phyloP scores from a whole-genome alignment of 1,140 invertebrate species.

The Macrobrachium nipponense region DNA sequence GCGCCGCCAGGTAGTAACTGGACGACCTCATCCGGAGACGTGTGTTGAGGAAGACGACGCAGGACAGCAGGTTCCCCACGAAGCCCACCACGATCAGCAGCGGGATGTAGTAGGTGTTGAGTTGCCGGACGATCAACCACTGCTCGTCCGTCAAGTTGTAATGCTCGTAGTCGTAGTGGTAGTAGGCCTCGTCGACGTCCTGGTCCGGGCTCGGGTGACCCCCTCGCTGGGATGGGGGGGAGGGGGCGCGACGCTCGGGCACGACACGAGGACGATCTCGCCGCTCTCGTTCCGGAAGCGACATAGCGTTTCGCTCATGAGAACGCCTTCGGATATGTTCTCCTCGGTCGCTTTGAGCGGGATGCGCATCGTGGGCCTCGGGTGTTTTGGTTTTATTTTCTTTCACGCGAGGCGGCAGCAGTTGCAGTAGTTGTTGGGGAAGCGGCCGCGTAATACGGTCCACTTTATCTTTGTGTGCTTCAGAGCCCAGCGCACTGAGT shows the following conservation, averaged over 20 bases:
- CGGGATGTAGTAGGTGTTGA: constrained; percentile 70
- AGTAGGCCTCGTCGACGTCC: constrained; percentile 10
- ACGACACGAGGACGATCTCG: neutral
- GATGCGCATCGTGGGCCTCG: neutral
- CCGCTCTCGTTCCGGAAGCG: constrained; percentile 42
- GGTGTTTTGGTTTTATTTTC: neutral
- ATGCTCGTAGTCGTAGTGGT: constrained; percentile 39
- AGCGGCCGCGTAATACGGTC: no score
- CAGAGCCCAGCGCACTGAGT: no score
- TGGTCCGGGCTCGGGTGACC: neutral
- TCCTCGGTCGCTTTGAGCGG: neutral
- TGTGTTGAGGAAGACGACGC: constrained; percentile 78
- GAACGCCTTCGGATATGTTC: no score
- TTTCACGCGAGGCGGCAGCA: no score
- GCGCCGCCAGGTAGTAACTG: constrained; percentile 78
- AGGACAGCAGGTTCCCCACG: constrained; percentile 80
- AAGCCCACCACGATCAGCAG: constrained; percentile 77
- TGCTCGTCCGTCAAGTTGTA: constrained; percentile 52
- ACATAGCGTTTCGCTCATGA: constrained; percentile 22
- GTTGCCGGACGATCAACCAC: constrained; percentile 41
- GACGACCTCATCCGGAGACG: constrained; percentile 79
- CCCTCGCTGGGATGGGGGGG: neutral
- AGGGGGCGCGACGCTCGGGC: constrained; percentile 9
- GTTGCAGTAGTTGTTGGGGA: no score
- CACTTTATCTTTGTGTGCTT: no score